Conservation (phyloP, 2,113 vertebrate species). For the Ophiodon elongatus region DNA sequence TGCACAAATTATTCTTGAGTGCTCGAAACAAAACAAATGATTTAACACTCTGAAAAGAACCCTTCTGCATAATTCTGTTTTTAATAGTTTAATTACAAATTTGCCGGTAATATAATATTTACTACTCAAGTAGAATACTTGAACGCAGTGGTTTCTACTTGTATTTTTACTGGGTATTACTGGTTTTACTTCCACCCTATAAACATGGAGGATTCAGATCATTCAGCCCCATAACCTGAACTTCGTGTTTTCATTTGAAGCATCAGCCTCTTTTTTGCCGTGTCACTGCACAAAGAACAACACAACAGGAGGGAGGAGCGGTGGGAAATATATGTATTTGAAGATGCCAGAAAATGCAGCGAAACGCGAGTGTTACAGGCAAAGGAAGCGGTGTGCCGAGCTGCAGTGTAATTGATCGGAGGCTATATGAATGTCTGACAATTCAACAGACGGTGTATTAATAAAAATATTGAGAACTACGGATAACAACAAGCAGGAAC, state of each 20-base stretch:
- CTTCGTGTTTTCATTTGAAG: neutral
- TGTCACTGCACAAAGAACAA: neutral
- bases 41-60: neutral
- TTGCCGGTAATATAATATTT: neutral
- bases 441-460: neutral
- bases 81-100: neutral
- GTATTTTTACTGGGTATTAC: neutral
- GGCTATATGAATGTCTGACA: neutral
- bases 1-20: neutral
- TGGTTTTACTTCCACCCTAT: neutral
- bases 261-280: neutral
- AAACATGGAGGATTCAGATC: neutral
- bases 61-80: neutral
- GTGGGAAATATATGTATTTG: neutral
- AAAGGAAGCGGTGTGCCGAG: neutral
- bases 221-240: neutral
- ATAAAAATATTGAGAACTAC: neutral
- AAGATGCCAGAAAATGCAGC: neutral
- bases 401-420: neutral
- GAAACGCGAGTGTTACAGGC: neutral
- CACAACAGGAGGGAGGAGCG: neutral
- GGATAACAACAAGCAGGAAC: neutral
- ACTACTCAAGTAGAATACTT: neutral
- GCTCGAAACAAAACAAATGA: neutral
- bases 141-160: neutral